Conservation (phyloP, 2,888 invertebrate genomes). For the Xylophagus ater region DNA sequence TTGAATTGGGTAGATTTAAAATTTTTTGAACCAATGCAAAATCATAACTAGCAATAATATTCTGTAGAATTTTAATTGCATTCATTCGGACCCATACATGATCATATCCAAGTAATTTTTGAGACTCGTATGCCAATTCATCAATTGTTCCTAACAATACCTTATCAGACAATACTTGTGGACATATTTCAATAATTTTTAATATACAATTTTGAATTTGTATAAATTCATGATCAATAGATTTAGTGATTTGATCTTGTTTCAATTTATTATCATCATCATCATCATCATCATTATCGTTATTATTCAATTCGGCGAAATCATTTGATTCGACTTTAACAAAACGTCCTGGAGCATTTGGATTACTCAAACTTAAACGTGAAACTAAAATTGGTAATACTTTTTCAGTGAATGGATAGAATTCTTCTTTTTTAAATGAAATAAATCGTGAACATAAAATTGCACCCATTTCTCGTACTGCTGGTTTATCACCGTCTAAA, state of each 20-base stretch:
- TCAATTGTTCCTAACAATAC: slow-evolving; percentile 38
- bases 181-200: slow-evolving; percentile 54
- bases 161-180: slow-evolving; percentile 44
- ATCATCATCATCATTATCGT: slow-evolving; percentile 11
- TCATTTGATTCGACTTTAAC: slow-evolving; percentile 43
- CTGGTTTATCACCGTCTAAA: slow-evolving; percentile 59
- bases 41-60: slow-evolving; percentile 54
- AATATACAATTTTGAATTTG: slow-evolving; percentile 61
- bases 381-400: slow-evolving; percentile 49
- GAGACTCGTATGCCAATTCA: slow-evolving; percentile 53
- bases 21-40: slow-evolving; percentile 42
- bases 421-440: slow-evolving; percentile 57
- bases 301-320: slow-evolving; percentile 15
- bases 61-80: slow-evolving; percentile 64
- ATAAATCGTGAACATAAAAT: slow-evolving; percentile 73
- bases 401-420: slow-evolving; percentile 50
- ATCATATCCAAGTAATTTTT: slow-evolving; percentile 63
- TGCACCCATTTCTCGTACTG: slow-evolving; percentile 62
- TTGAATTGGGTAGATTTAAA: no score
- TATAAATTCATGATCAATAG: slow-evolving; percentile 62
- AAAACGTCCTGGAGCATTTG: slow-evolving; percentile 45
- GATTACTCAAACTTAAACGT: slow-evolving; percentile 42
- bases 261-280: slow-evolving; percentile 11
- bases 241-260: slow-evolving; percentile 18
- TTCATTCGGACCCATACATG: slow-evolving; percentile 79